Evolutionary conservation across 1,140 invertebrate species (phyloP), one percentile per base, ranked within the genome.

Genomic region (Periplaneta americana): DNA sequence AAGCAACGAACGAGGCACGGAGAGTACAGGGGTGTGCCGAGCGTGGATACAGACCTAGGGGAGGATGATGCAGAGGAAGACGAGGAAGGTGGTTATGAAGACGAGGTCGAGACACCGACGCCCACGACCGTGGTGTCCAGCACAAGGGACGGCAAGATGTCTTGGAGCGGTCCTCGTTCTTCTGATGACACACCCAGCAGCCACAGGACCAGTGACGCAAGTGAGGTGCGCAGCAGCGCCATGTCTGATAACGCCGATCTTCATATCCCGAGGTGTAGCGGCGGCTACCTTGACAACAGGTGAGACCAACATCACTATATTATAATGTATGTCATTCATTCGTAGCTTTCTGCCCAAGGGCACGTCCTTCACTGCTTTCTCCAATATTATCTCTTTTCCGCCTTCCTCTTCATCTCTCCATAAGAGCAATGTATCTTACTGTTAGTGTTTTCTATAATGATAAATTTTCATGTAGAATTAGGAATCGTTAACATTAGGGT

Each of bases 11-110:
- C 33, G 74, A 76, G 91, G 83, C 90, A 93, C 83, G 92, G 93
- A 22, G 93, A 94, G 84, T 94, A 94, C 85, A 89, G 92, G 83
- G 92, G 93, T 82, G 91, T 94, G 74, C 92, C 93, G 31, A 92
- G 89, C 48, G 91, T 91, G 81, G 93, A 93, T 82, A 89, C 90
- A 0, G 88, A 88, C 74, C n/a, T 66, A 22, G 48, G 48, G 0
- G 48, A 66, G 28, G 85, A 88, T 74, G 88, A 87, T 18, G 88
- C 87, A 11, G 84, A 84, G 2, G 83, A 79, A 4, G 91, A 91
- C 83, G 92, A 93, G 48, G 91, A 90, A 81, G 90, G 90, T 57
- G 87, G 86, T 8, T 89, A 88, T 66, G 85, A 87, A 37, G 87
- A 89, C 80, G 86, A 87, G 28, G 87, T 87, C 82, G 88, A 90